A percentile compares a stretch with the other conserved stretches of the same genome.
phyloP scores from a whole-genome alignment of 2,797 vertebrate genomes.

The Mus spretus region DNA sequence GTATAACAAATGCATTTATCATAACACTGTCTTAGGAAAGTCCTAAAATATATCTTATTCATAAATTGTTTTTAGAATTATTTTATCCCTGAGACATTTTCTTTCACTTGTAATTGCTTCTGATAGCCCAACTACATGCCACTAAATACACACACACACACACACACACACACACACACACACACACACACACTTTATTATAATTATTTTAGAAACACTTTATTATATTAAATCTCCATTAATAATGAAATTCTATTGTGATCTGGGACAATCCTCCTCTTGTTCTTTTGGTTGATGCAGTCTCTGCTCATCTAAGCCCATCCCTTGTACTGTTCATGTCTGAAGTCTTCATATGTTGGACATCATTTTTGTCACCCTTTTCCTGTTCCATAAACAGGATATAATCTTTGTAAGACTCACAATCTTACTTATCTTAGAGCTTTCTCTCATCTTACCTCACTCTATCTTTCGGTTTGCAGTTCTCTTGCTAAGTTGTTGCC shows the following conservation, averaged over 20 bases:
- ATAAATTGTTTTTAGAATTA: constrained; percentile 14
- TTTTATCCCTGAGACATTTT: not conserved
- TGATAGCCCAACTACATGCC: too few relatives aligned
- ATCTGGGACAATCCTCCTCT: not conserved
- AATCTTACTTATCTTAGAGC: constrained; percentile 15
- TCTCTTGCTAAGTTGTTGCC: not conserved
- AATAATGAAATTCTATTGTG: not conserved
- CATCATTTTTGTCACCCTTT: not conserved
- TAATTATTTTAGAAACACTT: not conserved
- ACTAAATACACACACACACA: not conserved
- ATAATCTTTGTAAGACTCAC: not conserved
- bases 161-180: not conserved
- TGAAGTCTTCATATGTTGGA: constrained; percentile 39
- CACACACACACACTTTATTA: not conserved
- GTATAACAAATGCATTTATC: not conserved
- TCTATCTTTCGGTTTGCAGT: not conserved
- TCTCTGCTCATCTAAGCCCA: not conserved
- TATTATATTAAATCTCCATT: constrained; percentile 1
- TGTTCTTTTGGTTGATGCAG: not conserved
- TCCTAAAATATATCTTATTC: not conserved
- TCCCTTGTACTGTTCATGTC: not conserved
- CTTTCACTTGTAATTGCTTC: not conserved
- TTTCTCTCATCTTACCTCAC: not conserved
- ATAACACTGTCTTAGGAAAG: not conserved
- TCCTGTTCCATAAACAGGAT: not conserved